Base-by-base conservation (phyloP, 2,113 vertebrate species). In the Semnornis frantzii region DNA sequence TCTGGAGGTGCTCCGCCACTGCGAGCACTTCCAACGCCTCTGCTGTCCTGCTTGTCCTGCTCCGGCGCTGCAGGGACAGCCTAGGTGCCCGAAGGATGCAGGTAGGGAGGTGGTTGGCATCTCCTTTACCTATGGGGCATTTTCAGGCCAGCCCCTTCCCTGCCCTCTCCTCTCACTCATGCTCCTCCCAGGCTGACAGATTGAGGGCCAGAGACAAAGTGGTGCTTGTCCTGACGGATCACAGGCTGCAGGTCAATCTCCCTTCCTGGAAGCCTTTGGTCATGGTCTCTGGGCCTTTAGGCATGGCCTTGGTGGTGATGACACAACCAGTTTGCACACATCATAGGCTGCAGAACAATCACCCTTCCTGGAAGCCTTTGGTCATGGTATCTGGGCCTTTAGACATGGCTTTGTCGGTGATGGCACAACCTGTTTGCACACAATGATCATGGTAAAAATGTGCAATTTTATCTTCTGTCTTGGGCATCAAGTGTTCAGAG, bases 31-130 rank as follows among this genome's bases (percentile, higher is more conserved):
- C 0, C 1, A 17, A 34, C 1, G 1, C 55, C 15, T 54, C 33
- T 1, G 3, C 25, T 0, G 0, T 46, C 48, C 52, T 34, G 19
- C 62, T 33, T 8, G 70, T 0, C 1, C 44, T 60, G 34, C 8
- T 70, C 8, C 44, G 23, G 69, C 65, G 30, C 59, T 9, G 28
- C 3, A 0, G 8, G 50, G 57, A 64, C 34, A 48, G 30, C 16
- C 0, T 1, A 34, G 46, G 25, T 81, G 30, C 24, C n/a, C 2
- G 2, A 34, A 30, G 55, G 28, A 21, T 18, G n/a, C 27, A 18
- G 66, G 34, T n/a, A n/a, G 34, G 54, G 62, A 27, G 33, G 72
- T 2, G 3, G 14, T 4, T 86, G 27, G 34, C 30, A 16, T 5
- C 42, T 37, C 14, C 19, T 24, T 17, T 19, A 17, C 48, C 20